Evolutionary conservation across 2,888 invertebrate genomes (phyloP).

Genomic region (Lycophotia porphyrea): DNA sequence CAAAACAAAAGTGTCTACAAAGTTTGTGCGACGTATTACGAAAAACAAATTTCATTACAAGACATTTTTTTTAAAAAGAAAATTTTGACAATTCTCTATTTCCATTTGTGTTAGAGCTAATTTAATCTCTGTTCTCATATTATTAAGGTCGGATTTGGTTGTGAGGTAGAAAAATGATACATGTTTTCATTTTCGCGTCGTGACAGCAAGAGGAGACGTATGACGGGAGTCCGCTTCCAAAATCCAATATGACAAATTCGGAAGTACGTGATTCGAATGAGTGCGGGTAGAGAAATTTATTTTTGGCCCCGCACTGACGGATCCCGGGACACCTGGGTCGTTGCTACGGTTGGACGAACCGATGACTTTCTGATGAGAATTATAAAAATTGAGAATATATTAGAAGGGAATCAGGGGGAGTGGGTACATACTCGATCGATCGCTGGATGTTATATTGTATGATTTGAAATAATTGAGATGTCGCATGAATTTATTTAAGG

Average conservation of each 20-base stretch:
- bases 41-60: conserved; percentile 76
- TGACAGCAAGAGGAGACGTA: conserved; percentile 87
- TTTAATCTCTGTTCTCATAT: conserved; percentile 60
- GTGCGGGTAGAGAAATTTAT: conserved; percentile 82
- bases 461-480: conserved; percentile 35
- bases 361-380: conserved; percentile 77
- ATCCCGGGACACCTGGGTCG: conserved; percentile 76
- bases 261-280: conserved; percentile 89
- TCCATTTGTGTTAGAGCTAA: conserved; percentile 63
- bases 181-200: conserved; percentile 88
- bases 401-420: conserved; percentile 60
- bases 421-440: conserved; percentile 31
- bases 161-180: conserved; percentile 77
- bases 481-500: conserved; percentile 16
- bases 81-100: conserved; percentile 69
- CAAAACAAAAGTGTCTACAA: conserved; percentile 56
- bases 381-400: conserved; percentile 64
- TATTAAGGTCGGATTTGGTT: conserved; percentile 71
- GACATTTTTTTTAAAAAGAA: conserved; percentile 69
- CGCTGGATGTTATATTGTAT: conserved; percentile 34
- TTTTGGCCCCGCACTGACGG: conserved; percentile 76
- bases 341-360: conserved; percentile 71
- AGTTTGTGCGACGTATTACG: conserved; percentile 69
- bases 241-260: conserved; percentile 91
- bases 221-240: conserved; percentile 85